These are phyloP conservation scores for Myocastor coypus DNA, from an alignment of 2,113 vertebrate genomes.

Conservation along the genomic window DNA sequence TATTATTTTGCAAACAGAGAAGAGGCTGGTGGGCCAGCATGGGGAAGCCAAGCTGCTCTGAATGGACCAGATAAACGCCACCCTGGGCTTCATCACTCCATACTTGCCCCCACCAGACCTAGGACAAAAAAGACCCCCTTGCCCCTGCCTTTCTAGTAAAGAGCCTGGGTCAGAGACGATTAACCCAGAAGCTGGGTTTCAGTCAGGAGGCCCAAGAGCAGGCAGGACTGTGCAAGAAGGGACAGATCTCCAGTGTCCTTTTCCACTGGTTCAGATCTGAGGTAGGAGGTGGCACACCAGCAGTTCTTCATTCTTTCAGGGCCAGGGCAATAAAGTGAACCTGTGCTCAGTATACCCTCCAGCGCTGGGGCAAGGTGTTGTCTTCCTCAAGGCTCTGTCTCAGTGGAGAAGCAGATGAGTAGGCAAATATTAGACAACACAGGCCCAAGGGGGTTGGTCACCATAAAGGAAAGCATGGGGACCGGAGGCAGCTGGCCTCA, in stretches of 20 bases:
- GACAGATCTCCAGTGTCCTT: background rate
- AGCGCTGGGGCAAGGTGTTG: accelerated
- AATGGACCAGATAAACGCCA: background rate
- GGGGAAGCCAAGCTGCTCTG: background rate
- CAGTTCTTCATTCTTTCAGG: background rate
- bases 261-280: background rate
- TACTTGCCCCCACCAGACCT: background rate
- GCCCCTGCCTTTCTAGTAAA: background rate
- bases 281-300: background rate
- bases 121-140: background rate
- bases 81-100: background rate
- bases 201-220: background rate
- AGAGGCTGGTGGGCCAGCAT: background rate
- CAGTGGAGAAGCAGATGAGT: background rate
- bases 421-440: background rate
- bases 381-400: background rate
- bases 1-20: background rate
- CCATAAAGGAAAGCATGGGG: background rate
- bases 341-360: background rate
- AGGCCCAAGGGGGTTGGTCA: background rate
- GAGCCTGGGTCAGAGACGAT: background rate
- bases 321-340: background rate
- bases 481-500: background rate
- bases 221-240: background rate
- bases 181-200: background rate